Evolutionary conservation across 2,113 vertebrate genomes (phyloP), one percentile per base, ranked within the genome.

Genomic region (Pomatostomus ruficeps): DNA sequence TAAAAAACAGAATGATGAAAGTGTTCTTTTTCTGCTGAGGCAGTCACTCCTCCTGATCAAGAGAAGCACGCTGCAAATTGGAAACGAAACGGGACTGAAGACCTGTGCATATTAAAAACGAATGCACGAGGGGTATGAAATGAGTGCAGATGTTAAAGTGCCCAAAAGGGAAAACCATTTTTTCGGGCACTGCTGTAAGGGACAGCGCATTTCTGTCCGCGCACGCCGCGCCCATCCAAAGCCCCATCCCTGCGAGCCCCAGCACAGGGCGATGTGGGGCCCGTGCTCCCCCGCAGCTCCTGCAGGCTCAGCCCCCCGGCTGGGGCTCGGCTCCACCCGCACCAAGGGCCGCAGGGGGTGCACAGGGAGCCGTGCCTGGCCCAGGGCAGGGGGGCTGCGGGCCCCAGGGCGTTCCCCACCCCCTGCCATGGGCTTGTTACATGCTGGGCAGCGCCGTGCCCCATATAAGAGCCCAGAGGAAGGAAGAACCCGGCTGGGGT

Each of bases 21-120:
- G 79, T 36, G 10, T 2, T 29, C 66, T 74, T 77, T 77, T 81
- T 51, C 49, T 61, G 52, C 88, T 77, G 88, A 90, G 61, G 72
- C 78, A 70, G 55, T 62, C 61, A 48, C n/a, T 91, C 42, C 23
- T 75, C n/a, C 48, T 66, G 65, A 51, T 90, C 90, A 91, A 77
- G 59, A 93, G 85, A 84, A 84, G 72, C 43, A 82, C 11, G 28
- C 57, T 68, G 79, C 67, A 94, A 93, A 94, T 31, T 65, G 72
- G 57, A 72, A 92, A 93, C 87, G 92, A 97, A 96, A 84, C 2
- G 22, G 33, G 74, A 61, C 55, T n/a, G 78, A 55, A 90, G 52
- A 36, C 36, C 8, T n/a, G 12, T 25, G 58, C 58, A n/a, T 57
- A 66, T 42, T 68, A 72, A 85, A 93, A 87, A 57, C 2, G 0